phyloP scores from a whole-genome alignment of 2,113 vertebrate genomes.

The Upupa epops region DNA sequence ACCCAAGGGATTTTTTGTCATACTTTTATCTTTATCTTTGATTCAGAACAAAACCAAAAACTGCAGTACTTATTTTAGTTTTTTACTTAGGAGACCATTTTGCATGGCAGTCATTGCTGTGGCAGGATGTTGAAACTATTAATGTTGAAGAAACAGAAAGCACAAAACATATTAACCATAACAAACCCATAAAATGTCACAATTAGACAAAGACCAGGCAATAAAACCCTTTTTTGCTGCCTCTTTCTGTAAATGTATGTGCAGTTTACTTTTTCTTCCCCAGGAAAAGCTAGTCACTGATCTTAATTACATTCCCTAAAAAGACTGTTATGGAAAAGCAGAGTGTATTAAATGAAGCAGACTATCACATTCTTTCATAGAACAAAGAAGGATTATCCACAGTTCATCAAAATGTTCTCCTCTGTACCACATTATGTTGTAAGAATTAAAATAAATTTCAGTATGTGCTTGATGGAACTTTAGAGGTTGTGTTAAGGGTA shows the following conservation, averaged over 20 bases:
- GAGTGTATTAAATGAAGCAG: constrained; percentile 39
- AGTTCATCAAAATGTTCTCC: constrained; percentile 21
- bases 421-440: background rate
- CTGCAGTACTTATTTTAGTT: background rate
- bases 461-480: background rate
- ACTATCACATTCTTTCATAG: constrained; percentile 2
- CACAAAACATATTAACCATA: constrained; percentile 7
- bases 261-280: constrained; percentile 15
- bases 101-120: background rate
- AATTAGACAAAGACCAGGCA: constrained; percentile 33
- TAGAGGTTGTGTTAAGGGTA: constrained; percentile 7
- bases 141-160: constrained; percentile 12
- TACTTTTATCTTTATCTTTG: background rate
- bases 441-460: constrained; percentile 37
- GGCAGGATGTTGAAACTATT: background rate
- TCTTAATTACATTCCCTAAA: constrained; percentile 47
- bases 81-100: background rate
- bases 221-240: constrained; percentile 24
- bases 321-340: constrained; percentile 36
- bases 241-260: constrained; percentile 1
- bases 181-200: background rate
- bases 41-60: background rate
- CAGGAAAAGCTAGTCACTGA: background rate
- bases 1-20: background rate
- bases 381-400: constrained; percentile 21